These are phyloP conservation scores for Drosophila antonietae DNA, from an alignment of 2,888 invertebrate species.

Conservation along the genomic window DNA sequence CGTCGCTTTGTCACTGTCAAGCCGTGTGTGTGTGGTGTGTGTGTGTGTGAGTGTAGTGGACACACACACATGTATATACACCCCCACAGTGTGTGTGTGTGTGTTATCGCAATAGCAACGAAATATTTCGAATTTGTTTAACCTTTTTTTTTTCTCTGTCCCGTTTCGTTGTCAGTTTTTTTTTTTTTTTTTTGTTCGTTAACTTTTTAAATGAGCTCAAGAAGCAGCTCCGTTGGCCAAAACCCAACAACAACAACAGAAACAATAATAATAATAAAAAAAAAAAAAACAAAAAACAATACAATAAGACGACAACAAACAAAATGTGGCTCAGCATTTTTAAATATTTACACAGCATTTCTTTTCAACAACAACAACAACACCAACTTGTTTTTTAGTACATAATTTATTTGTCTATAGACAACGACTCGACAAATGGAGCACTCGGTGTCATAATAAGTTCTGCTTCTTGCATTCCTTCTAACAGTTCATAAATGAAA, in stretches of 20 bases:
- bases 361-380: conserved; percentile 44
- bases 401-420: conserved; percentile 64
- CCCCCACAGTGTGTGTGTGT: conserved; percentile 18
- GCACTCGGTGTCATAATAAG: conserved; percentile 68
- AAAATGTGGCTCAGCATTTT: conserved; percentile 76
- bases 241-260: conserved; percentile 34
- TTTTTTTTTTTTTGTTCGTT: conserved; percentile 41
- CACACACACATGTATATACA: conserved; percentile 31
- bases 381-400: conserved; percentile 55
- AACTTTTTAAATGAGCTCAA: conserved; percentile 65
- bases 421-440: conserved; percentile 60
- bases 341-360: conserved; percentile 84
- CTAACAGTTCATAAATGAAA: not conserved
- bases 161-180: conserved; percentile 26
- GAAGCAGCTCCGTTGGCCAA: conserved; percentile 61
- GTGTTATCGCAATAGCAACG: conserved; percentile 60
- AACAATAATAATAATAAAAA: conserved; percentile 25
- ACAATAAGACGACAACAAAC: conserved; percentile 52
- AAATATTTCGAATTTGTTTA: conserved; percentile 71
- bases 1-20: conserved; percentile 77
- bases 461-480: not conserved
- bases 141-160: conserved; percentile 60
- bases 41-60: conserved; percentile 8
- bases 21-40: conserved; percentile 7
- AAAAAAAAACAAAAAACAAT: conserved; percentile 40